Evolutionary conservation across 92 coral and sea anemone species (phyloP), one percentile per base, ranked within the genome.

Genomic region (Diadumene lineata): DNA sequence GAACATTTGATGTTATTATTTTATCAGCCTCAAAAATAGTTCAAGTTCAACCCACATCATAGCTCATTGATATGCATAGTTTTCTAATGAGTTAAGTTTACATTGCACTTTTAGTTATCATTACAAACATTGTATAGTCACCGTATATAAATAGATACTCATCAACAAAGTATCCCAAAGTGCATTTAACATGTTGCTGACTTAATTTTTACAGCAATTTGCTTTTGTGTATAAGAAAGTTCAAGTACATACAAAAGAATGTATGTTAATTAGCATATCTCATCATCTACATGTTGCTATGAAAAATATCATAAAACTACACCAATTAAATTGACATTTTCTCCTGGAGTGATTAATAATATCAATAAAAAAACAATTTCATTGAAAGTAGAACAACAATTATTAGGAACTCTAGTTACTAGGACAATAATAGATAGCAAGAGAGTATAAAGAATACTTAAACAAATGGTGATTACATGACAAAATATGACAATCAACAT

Each of bases 1-100:
- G n/a, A n/a, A n/a, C n/a, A n/a, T n/a, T n/a, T n/a, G n/a, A n/a
- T n/a, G n/a, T n/a, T n/a, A n/a, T n/a, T n/a, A n/a, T n/a, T n/a
- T n/a, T n/a, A n/a, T n/a, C n/a, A n/a, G n/a, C n/a, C n/a, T 38
- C 48, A 38, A 38, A 4, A 13, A 4, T 13, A 38, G 48, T 38
- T 38, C 13, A 23, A 7, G 6, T 58, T 28, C 43, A 62, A 2
- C 31, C 13, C 43, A 4, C 15, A 62, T 3, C 43, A 28, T 7
- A 27, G 1, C 38, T 62, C 68, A 62, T 62, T 31, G 31, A 16
- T 31, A 28, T 62, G 68, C 68, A 62, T 62, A 28, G 32, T 62
- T 62, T 62, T 62, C 43, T 9, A 6, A 6, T 62, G 68, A 62
- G 68, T 62, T 28, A 62, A 62, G 68, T 62, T 62, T 28, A 62